Percentiles rank a stretch among this genome's conserved stretches.
Conservation (phyloP, 1,140 invertebrate species). For the Trichonephila clavata region DNA sequence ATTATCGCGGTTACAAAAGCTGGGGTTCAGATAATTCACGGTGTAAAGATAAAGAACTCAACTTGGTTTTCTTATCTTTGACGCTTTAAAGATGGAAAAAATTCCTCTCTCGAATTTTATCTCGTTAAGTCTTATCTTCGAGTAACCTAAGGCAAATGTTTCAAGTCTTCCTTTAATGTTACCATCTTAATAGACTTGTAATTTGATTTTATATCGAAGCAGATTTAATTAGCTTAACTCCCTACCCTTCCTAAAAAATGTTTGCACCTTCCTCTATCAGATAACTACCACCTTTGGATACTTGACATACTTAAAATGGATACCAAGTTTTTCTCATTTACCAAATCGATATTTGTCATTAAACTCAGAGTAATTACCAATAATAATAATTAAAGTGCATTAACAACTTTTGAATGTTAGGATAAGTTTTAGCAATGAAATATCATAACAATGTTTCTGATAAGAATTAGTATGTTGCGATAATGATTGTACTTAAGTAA, state of each 20-base stretch:
- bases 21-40: background rate
- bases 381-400: too few relatives aligned
- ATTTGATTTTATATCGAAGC: constrained; percentile 31
- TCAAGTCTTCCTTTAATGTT: constrained; percentile 3
- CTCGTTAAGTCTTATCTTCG: constrained; percentile 28
- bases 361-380: background rate
- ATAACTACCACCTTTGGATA: background rate
- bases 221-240: constrained; percentile 11
- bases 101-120: background rate
- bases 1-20: constrained; percentile 29
- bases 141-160: background rate
- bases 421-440: too few relatives aligned
- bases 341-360: background rate
- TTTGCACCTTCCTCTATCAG: background rate
- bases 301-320: background rate
- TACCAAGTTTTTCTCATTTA: background rate
- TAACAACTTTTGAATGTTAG: too few relatives aligned
- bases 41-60: constrained; percentile 5
- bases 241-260: background rate
- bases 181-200: constrained; percentile 18
- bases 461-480: too few relatives aligned
- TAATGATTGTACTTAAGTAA: too few relatives aligned
- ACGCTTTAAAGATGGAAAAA: background rate
- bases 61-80: constrained; percentile 6
- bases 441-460: too few relatives aligned